Evolutionary conservation across 2,113 vertebrate genomes (phyloP).

Genomic region (Pluvianellus socialis): DNA sequence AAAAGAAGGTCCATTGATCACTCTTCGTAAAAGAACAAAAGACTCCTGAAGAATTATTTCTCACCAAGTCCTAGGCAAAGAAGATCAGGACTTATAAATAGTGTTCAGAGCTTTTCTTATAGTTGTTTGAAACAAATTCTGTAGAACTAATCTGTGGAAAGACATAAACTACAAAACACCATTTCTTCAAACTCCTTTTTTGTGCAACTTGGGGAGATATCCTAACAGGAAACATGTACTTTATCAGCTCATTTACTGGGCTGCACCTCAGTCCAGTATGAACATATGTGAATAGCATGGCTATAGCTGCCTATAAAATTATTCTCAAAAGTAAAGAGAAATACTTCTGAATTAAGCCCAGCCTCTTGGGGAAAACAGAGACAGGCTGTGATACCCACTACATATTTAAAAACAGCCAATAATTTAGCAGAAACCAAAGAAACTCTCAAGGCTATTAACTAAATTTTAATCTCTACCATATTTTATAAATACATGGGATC

Average conservation of each 20-base stretch:
- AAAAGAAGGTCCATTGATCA: neutral
- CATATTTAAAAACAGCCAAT: neutral
- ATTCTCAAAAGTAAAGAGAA: neutral
- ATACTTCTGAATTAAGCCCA: neutral
- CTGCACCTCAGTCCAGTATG: neutral
- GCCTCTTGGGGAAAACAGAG: neutral
- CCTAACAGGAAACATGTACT: neutral
- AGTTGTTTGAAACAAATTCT: neutral
- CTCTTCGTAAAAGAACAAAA: neutral
- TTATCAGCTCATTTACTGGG: neutral
- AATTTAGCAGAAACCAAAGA: slow-evolving; percentile 43
- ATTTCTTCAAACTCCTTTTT: neutral
- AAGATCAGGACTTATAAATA: neutral
- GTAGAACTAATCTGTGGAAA: neutral
- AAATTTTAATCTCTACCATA: slow-evolving; percentile 20
- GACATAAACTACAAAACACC: neutral
- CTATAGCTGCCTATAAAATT: neutral
- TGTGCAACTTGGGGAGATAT: neutral
- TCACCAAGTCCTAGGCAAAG: neutral
- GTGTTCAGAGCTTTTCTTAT: neutral
- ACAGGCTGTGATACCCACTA: neutral
- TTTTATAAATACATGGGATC: slow-evolving; percentile 27
- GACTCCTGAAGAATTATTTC: neutral
- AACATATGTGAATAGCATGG: neutral
- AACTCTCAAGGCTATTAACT: slow-evolving; percentile 38